A percentile compares a stretch with the other conserved stretches of the same genome.
These are phyloP conservation scores for Volucella bombylans DNA, from an alignment of 2,888 invertebrate species.

Conservation along the genomic window DNA sequence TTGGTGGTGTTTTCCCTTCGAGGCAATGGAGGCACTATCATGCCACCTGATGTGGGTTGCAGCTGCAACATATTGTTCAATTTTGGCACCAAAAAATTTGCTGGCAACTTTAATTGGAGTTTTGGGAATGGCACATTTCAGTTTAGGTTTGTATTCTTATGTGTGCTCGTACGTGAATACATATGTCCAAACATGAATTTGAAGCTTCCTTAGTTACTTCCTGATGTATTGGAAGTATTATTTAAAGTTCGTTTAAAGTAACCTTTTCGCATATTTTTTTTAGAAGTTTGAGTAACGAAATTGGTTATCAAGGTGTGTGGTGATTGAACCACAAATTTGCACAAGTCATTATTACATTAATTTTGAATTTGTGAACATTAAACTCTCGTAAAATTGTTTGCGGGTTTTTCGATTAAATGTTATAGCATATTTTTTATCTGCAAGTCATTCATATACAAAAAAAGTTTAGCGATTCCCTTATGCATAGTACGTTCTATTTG, in stretches of 20 bases:
- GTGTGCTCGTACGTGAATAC: slow-evolving; percentile 15
- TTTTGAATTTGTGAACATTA: too few relatives aligned
- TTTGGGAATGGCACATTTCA: slow-evolving; percentile 94
- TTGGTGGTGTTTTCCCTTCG: slow-evolving; percentile 95
- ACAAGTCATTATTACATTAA: too few relatives aligned
- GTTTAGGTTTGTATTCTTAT: slow-evolving; percentile 84
- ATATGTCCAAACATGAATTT: neutral
- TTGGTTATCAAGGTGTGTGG: too few relatives aligned
- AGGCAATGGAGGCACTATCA: slow-evolving; percentile 92
- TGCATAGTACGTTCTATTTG: too few relatives aligned
- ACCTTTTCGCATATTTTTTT: neutral
- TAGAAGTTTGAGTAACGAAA: too few relatives aligned
- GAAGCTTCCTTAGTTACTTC: slow-evolving; percentile 24
- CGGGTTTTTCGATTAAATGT: too few relatives aligned
- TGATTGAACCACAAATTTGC: too few relatives aligned
- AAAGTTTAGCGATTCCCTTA: too few relatives aligned
- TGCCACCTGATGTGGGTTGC: slow-evolving; percentile 96
- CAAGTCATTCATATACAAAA: too few relatives aligned
- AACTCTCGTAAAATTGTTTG: too few relatives aligned
- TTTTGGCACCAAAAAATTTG: slow-evolving; percentile 91
- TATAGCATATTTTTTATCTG: too few relatives aligned
- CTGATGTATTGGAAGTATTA: neutral
- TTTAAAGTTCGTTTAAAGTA: neutral
- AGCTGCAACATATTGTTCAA: slow-evolving; percentile 93
- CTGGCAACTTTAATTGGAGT: slow-evolving; percentile 93